These are phyloP conservation scores for Synanthedon myopaeformis DNA, from an alignment of 2,888 invertebrate genomes.

Conservation along the genomic window DNA sequence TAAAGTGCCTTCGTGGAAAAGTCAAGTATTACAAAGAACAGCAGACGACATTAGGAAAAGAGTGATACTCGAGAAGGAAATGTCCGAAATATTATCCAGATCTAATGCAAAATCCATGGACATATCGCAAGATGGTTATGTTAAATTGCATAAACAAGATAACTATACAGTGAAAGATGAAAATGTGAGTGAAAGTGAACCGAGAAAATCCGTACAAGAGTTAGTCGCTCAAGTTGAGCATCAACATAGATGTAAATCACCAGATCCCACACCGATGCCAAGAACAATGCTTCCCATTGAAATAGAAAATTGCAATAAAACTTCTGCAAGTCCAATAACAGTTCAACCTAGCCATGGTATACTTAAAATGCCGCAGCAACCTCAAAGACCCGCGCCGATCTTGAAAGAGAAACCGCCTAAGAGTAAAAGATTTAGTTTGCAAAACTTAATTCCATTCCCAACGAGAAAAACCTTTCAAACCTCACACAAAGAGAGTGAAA, in stretches of 20 bases:
- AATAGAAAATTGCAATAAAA: slow-evolving; percentile 9
- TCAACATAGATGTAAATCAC: slow-evolving; percentile 48
- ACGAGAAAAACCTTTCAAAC: slow-evolving; percentile 61
- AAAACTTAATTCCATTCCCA: slow-evolving; percentile 64
- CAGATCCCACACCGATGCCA: slow-evolving; percentile 41
- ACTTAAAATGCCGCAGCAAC: slow-evolving; percentile 59
- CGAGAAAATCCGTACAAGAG: slow-evolving; percentile 72
- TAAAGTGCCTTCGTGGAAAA: slow-evolving; percentile 46
- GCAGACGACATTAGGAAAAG: slow-evolving; percentile 57
- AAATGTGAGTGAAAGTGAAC: slow-evolving; percentile 33
- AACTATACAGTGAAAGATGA: slow-evolving; percentile 25
- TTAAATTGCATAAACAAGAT: slow-evolving; percentile 51
- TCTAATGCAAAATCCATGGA: slow-evolving; percentile 45
- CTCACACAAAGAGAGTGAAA: slow-evolving; percentile 58
- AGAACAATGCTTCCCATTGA: slow-evolving; percentile 46
- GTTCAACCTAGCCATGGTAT: slow-evolving; percentile 34
- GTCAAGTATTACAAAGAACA: slow-evolving; percentile 59
- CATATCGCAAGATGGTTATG: slow-evolving; percentile 64
- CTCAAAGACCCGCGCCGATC: slow-evolving; percentile 55
- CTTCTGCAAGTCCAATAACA: slow-evolving; percentile 18
- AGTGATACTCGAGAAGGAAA: slow-evolving; percentile 49
- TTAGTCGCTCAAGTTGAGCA: slow-evolving; percentile 73
- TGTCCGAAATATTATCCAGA: slow-evolving; percentile 38
- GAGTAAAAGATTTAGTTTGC: slow-evolving; percentile 60
- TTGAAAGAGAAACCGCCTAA: slow-evolving; percentile 61